phyloP scores from a whole-genome alignment of 1,140 invertebrate species.

The Centruroides sculpturatus region DNA sequence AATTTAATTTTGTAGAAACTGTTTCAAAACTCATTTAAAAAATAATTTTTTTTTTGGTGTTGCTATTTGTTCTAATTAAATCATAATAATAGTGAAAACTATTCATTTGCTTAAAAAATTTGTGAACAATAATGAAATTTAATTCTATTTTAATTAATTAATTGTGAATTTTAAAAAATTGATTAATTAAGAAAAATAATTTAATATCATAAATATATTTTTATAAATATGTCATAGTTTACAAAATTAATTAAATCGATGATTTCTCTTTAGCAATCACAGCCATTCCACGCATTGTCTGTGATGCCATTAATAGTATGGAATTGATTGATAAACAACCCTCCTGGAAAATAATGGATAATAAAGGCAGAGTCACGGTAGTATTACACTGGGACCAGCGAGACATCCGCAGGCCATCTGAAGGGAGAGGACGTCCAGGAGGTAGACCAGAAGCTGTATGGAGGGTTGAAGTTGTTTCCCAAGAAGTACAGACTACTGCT shows the following conservation, averaged over 20 bases:
- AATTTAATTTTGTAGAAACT: too few species aligned
- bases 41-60: too few species aligned
- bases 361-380: constrained; percentile 82
- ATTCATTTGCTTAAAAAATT: too few species aligned
- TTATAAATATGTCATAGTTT: background rate
- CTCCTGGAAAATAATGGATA: constrained; percentile 94
- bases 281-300: constrained; percentile 88
- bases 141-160: too few species aligned
- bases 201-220: too few species aligned
- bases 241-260: background rate
- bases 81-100: too few species aligned
- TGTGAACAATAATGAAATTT: too few species aligned
- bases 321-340: constrained; percentile 86
- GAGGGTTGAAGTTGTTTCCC: constrained; percentile 13
- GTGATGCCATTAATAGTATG: constrained; percentile 84
- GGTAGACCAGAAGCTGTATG: constrained; percentile 9
- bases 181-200: too few species aligned
- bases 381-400: constrained; percentile 79
- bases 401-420: constrained; percentile 19
- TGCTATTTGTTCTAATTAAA: too few species aligned
- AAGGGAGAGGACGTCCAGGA: constrained; percentile 18
- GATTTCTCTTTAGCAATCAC: constrained; percentile 48
- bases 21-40: too few species aligned
- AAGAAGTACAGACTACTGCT: constrained; percentile 13
- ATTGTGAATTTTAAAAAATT: too few species aligned